Base-by-base conservation (phyloP, 2,888 invertebrate species). In the Dasysyrphus tricinctus region DNA sequence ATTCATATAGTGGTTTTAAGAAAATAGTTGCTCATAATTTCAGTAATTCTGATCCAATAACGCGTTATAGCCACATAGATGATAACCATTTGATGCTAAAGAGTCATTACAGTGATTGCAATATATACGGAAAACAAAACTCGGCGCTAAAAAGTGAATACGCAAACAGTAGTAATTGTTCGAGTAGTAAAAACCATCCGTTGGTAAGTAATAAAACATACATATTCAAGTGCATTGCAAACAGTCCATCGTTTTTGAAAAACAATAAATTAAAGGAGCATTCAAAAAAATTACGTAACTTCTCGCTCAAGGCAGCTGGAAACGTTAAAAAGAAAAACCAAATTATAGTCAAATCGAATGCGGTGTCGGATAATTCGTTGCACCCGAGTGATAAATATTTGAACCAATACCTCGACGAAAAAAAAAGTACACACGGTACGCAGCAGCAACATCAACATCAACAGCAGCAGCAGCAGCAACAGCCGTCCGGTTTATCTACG, bases 201-300 rank as follows among this genome's bases (percentile, higher is more conserved):
- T 88, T 91, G 88, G 91, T 91, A 70, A 91, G 92, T 88, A 91
- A 92, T 88, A 91, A 92, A 88, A 92, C 92, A 44, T 92, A 92
- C 88, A 92, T 92, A 88, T 92, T 92, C 86, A 92, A 92, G 90
- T 92, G 92, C 89, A 91, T 92, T 57, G 91, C 92, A 34, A 92
- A 92, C 79, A 92, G 92, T 90, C 92, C 92, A 42, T 92, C 92
- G 88, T 92, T 92, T 88, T 89, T 92, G 76, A 91, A 91, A 88
- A 91, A 91, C 80, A 92, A 91, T 81, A 92, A 91, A 90, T 90
- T 92, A 89, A 92, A 92, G 89, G 92, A 92, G 86, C 92, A 92
- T 89, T 91, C 92, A 12, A 91, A 92, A 80, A 92, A 92, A 88
- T 88, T 92, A 80, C 90, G 92, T 70, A 92, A 92, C 88, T 90